phyloP scores from a whole-genome alignment of 2,888 invertebrate genomes.

The Athripsodes cinereus region DNA sequence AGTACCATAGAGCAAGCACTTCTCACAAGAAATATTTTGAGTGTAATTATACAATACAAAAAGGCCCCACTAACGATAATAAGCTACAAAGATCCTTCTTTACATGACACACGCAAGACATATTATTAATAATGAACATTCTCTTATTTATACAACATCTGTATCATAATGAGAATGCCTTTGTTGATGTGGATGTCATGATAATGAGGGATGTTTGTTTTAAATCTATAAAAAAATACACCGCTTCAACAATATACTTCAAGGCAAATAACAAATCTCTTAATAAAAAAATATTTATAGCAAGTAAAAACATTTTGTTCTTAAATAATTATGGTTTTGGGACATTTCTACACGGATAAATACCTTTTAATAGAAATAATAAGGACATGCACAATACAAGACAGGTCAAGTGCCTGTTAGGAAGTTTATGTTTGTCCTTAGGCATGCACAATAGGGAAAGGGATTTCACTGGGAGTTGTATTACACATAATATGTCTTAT shows the following conservation, averaged over 20 bases:
- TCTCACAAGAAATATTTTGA: background rate
- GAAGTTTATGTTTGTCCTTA: too few relatives aligned
- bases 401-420: too few relatives aligned
- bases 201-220: background rate
- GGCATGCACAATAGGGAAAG: too few relatives aligned
- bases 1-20: constrained; percentile 10
- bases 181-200: too few relatives aligned
- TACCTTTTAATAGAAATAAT: too few relatives aligned
- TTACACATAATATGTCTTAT: too few relatives aligned
- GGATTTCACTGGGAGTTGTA: too few relatives aligned
- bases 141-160: too few relatives aligned
- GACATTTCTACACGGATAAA: background rate
- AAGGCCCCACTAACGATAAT: constrained; percentile 12
- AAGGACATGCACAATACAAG: too few relatives aligned
- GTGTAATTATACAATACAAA: constrained; percentile 10
- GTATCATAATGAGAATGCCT: too few relatives aligned
- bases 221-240: constrained; percentile 15
- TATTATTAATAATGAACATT: too few relatives aligned
- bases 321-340: background rate
- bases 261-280: constrained; percentile 14
- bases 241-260: constrained; percentile 11
- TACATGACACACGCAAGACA: background rate
- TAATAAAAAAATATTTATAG: constrained; percentile 14
- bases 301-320: constrained; percentile 5
- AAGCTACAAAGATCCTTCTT: constrained; percentile 5